Evolutionary conservation across 1,140 invertebrate species (phyloP), one percentile per base, ranked within the genome.

Genomic region (Oreohelix idahoensis): DNA sequence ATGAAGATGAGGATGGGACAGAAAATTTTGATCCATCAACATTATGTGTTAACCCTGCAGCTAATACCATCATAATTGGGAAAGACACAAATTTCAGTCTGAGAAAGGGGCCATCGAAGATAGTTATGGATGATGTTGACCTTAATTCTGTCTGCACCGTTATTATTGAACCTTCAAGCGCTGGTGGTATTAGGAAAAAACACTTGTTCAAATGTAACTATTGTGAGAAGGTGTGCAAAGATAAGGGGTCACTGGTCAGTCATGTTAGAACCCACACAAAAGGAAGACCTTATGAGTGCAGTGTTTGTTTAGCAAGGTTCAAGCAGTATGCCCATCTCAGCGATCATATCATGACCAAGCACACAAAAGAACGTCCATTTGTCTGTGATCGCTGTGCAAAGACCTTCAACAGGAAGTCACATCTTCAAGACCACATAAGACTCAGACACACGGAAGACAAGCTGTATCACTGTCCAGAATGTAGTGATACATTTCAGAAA

Each of bases 271-370:
- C 58, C 1, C 79, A 80, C 32, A 80, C 79, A 42, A 70, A 80
- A 80, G 79, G 42, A 20, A 58, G 79, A n/a, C 79, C 79, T 29
- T 80, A 80, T 73, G 79, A 80, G 35, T 80, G 79, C 38, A 71
- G 15, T 71, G 29, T 71, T 13, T 80, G 79, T 51, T 71, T 36
- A 66, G 69, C 69, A 4, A 80, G 49, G 26, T 80, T 80, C 69
- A 80, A 80, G 45, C 79, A 80, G 66, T 80, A 80, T 80, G 79
- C 63, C 8, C 79, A 80, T 71, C 66, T 80, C 39, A 80, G 79
- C 32, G 79, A 80, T 51, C 79, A 80, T 35, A 51, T 76, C 13
- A 49, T 80, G 39, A 80, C 69, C 15, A 70, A 71, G 32, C 79
- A 80, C 42, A 80, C 79, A 45, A 80, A 80, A 71, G 79, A 80